A percentile compares a stretch with the other conserved stretches of the same genome.
Conservation (phyloP, 2,113 vertebrate species). For the Brienomyrus brachyistius region DNA sequence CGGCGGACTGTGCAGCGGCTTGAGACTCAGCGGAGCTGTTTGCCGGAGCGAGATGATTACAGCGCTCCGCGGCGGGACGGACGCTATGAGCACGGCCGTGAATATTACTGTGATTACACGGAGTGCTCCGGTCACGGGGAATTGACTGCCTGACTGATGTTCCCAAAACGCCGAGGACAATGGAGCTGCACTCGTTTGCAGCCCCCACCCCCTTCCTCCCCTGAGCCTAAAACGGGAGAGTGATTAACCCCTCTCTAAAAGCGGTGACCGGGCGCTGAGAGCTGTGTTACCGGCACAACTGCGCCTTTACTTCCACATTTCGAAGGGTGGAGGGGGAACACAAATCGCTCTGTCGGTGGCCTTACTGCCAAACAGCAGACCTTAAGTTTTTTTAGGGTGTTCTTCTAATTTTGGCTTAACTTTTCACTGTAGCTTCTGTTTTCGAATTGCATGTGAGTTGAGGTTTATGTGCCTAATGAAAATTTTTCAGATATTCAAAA, state of each 20-base stretch:
- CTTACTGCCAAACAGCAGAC: background rate
- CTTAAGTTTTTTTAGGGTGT: background rate
- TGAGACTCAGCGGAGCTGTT: conserved; percentile 43
- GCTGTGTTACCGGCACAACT: background rate
- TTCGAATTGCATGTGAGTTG: background rate
- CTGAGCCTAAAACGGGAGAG: background rate
- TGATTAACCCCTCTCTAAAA: background rate
- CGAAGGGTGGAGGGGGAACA: background rate
- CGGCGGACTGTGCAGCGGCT: background rate
- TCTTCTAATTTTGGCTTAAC: background rate
- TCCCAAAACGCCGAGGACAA: background rate
- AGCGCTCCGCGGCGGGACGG: conserved; percentile 53
- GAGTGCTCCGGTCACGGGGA: conserved; percentile 55
- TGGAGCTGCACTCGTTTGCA: background rate
- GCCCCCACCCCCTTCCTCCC: background rate
- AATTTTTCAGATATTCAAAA: background rate
- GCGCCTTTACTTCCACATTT: background rate
- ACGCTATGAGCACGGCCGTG: conserved; percentile 49
- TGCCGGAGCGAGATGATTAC: conserved; percentile 72
- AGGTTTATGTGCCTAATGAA: background rate
- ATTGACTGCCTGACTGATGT: conserved; percentile 46
- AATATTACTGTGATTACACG: conserved; percentile 66
- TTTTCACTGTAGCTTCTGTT: background rate
- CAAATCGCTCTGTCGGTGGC: background rate
- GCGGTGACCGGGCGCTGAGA: background rate